Evolutionary conservation across 2,113 vertebrate species (phyloP).

Genomic region (Sphyrna mokarran): DNA sequence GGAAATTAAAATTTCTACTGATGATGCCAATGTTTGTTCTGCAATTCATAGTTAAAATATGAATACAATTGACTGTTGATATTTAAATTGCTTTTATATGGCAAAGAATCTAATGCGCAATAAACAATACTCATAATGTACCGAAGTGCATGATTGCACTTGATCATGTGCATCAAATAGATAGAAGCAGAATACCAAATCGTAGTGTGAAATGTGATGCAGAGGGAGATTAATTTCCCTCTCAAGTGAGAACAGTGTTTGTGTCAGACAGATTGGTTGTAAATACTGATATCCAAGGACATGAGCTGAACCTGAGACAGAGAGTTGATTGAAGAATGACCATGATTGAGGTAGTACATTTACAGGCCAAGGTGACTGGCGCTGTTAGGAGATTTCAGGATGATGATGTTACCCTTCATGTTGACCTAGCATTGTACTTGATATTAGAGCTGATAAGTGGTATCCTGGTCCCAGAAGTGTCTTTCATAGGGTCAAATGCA

Average conservation of each 20-base stretch:
- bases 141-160: conserved; percentile 51
- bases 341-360: conserved; percentile 53
- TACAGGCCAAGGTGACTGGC: conserved; percentile 58
- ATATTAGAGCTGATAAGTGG: conserved; percentile 50
- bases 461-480: conserved; percentile 44
- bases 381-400: conserved; percentile 42
- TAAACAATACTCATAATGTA: neutral
- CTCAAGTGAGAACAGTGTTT: conserved; percentile 53
- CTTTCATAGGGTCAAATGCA: conserved; percentile 49
- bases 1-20: neutral
- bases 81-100: neutral
- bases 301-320: conserved; percentile 58
- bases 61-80: conserved; percentile 12
- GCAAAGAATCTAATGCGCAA: neutral
- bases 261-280: conserved; percentile 67
- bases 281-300: conserved; percentile 61
- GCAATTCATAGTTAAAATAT: neutral
- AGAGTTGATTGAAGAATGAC: conserved; percentile 63
- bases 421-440: conserved; percentile 44
- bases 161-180: conserved; percentile 50
- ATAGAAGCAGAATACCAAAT: conserved; percentile 48
- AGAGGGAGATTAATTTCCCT: conserved; percentile 50
- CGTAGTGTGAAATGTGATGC: conserved; percentile 42
- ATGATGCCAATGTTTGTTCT: neutral
- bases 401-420: conserved; percentile 37